These are phyloP conservation scores for Cantharis rufa DNA, from an alignment of 2,888 invertebrate species.

Conservation along the genomic window DNA sequence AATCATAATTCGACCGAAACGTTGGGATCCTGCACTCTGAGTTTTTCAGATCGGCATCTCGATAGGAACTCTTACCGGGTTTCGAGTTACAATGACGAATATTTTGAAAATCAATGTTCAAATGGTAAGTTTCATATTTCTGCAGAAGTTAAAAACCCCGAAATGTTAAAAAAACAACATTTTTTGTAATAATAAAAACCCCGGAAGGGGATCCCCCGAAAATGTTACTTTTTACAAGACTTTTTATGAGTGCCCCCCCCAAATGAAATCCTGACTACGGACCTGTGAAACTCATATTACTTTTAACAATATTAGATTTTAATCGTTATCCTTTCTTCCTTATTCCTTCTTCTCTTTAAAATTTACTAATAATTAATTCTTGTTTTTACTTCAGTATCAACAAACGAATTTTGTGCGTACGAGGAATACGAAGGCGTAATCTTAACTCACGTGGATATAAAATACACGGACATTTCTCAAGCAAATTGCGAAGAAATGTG, in stretches of 20 bases:
- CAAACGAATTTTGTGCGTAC: conserved; percentile 72
- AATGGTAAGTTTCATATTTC: conserved; percentile 49
- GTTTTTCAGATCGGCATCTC: conserved; percentile 72
- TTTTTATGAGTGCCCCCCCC: too few relatives aligned
- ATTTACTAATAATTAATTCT: too few relatives aligned
- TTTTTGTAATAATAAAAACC: too few relatives aligned
- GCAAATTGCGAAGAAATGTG: conserved; percentile 63
- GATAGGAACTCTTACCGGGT: conserved; percentile 78
- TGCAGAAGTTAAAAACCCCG: too few relatives aligned
- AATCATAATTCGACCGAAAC: conserved; percentile 36
- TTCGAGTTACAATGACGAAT: conserved; percentile 75
- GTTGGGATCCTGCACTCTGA: conserved; percentile 71
- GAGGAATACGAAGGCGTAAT: conserved; percentile 75
- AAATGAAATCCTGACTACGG: too few relatives aligned
- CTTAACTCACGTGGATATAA: conserved; percentile 66
- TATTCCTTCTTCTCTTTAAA: too few relatives aligned
- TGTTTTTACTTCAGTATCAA: conserved; percentile 57
- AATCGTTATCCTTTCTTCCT: too few relatives aligned
- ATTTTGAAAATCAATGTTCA: conserved; percentile 82
- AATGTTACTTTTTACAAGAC: too few relatives aligned
- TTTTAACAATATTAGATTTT: too few relatives aligned
- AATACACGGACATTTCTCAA: conserved; percentile 58
- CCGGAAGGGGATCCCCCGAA: too few relatives aligned
- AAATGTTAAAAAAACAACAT: too few relatives aligned
- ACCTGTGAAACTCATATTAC: too few relatives aligned